phyloP scores from a whole-genome alignment of 2,888 invertebrate species.

The Diarsia dahlii region DNA sequence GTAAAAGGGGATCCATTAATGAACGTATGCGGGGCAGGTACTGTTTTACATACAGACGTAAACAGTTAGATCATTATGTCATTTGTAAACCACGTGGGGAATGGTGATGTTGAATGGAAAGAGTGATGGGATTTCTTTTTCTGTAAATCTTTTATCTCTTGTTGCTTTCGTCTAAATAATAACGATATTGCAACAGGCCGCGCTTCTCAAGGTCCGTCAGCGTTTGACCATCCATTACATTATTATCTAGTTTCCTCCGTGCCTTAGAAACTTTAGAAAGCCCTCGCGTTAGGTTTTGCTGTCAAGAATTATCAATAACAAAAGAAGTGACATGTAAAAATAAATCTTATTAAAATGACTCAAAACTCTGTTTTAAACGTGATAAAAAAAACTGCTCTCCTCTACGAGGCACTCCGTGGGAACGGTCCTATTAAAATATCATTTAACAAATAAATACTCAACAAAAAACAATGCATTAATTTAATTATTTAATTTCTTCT shows the following conservation, averaged over 20 bases:
- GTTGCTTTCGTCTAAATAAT: not conserved
- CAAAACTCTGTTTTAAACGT: no score
- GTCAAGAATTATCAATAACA: no score
- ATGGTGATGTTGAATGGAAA: not conserved
- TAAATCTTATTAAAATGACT: no score
- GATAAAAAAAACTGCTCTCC: no score
- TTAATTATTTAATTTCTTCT: slow-evolving; percentile 13
- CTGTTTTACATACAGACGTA: slow-evolving; percentile 35
- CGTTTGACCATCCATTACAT: not conserved
- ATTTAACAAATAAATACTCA: not conserved
- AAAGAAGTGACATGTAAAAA: no score
- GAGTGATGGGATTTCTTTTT: not conserved
- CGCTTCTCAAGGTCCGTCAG: not conserved
- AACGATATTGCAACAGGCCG: not conserved
- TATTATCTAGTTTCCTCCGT: not conserved
- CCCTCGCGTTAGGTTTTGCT: no score
- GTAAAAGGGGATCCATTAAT: slow-evolving; percentile 19
- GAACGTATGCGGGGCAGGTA: slow-evolving; percentile 34
- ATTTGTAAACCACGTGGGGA: slow-evolving; percentile 28
- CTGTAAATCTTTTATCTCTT: not conserved
- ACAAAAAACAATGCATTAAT: slow-evolving; percentile 14
- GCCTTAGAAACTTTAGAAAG: not conserved
- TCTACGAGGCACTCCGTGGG: no score
- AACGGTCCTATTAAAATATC: not conserved
- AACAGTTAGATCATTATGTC: slow-evolving; percentile 47